Conservation (phyloP, 2,113 vertebrate species). For the Aepyceros melampus region DNA sequence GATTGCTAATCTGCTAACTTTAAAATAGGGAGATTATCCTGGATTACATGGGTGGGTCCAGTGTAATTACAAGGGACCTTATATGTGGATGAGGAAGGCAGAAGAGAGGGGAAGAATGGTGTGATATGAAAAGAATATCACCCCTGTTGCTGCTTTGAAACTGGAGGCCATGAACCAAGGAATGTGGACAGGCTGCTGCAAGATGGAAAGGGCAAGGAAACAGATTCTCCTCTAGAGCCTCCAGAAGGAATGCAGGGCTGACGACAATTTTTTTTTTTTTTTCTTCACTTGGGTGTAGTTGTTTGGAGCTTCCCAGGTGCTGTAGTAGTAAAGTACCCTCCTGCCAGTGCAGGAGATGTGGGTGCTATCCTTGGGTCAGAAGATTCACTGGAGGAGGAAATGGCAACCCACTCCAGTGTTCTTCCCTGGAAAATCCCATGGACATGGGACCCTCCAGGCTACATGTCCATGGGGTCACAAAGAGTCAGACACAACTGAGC, state of each 20-base stretch:
- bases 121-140: neutral
- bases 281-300: neutral
- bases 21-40: neutral
- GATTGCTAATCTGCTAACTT: neutral
- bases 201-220: neutral
- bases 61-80: neutral
- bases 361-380: neutral
- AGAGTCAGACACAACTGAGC: neutral
- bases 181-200: neutral
- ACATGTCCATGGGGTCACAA: accelerated
- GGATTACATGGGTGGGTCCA: neutral
- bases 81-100: neutral
- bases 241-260: neutral
- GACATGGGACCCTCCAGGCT: neutral
- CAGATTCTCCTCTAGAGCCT: neutral
- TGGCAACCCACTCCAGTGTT: neutral
- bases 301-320: neutral
- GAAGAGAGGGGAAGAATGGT: neutral
- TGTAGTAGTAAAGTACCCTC: neutral
- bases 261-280: neutral
- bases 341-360: neutral
- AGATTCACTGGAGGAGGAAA: neutral
- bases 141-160: neutral
- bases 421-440: neutral
- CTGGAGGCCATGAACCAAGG: too few relatives aligned